Conservation (phyloP, 2,113 vertebrate species). For the Sterrhoptilus dennistouni region DNA sequence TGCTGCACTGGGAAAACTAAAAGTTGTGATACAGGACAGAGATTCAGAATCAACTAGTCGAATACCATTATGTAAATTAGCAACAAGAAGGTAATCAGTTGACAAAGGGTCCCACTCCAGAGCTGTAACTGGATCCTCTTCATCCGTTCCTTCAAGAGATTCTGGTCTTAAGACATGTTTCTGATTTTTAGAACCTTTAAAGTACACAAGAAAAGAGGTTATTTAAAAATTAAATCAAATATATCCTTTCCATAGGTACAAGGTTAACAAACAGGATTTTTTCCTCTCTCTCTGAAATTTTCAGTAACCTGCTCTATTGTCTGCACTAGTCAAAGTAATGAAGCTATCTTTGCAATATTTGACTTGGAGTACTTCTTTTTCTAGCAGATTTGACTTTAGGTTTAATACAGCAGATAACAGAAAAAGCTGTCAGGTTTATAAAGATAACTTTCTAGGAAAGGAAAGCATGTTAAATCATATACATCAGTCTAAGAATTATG, state of each 20-base stretch:
- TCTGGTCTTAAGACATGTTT: slow-evolving; percentile 94
- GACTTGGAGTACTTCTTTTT: not conserved
- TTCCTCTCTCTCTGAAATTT: not conserved
- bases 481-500: not conserved
- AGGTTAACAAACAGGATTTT: not conserved
- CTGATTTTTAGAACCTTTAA: slow-evolving; percentile 88
- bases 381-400: not conserved
- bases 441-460: not conserved
- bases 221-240: not conserved
- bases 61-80: slow-evolving; percentile 91
- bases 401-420: not conserved
- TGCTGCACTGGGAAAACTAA: slow-evolving; percentile 86
- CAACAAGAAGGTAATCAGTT: slow-evolving; percentile 91
- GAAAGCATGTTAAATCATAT: not conserved
- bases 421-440: not conserved
- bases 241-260: not conserved
- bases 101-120: slow-evolving; percentile 97
- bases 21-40: slow-evolving; percentile 87
- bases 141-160: slow-evolving; percentile 91
- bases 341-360: not conserved
- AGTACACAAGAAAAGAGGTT: not conserved
- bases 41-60: slow-evolving; percentile 91
- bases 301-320: not conserved
- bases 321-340: not conserved
- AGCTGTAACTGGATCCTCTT: slow-evolving; percentile 92